These are phyloP conservation scores for Uromys caudimaculatus DNA, from an alignment of 2,797 vertebrate genomes.

Conservation along the genomic window DNA sequence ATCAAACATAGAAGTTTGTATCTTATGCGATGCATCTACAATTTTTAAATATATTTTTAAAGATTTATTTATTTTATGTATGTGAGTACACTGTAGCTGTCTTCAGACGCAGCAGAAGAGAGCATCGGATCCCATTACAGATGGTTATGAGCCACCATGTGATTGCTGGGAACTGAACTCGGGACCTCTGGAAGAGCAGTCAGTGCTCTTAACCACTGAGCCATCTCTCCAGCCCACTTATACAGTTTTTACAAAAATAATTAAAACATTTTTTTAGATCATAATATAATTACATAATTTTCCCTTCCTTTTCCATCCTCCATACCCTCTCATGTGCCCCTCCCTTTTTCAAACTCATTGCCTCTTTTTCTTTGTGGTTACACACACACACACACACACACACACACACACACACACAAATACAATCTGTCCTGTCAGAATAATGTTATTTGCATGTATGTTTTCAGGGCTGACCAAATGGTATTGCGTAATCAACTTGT, in stretches of 20 bases:
- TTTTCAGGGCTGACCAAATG: not conserved
- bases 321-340: not conserved
- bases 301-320: not conserved
- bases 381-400: not conserved
- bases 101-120: too few relatives aligned
- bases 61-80: too few relatives aligned
- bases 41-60: not conserved
- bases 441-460: not conserved
- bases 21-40: constrained; percentile 5
- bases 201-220: too few relatives aligned
- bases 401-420: not conserved
- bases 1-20: not conserved
- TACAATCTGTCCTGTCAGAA: not conserved
- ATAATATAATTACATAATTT: not conserved
- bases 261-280: not conserved
- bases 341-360: not conserved
- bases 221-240: not conserved
- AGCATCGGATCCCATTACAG: too few relatives aligned
- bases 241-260: not conserved
- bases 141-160: too few relatives aligned
- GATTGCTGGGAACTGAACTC: too few relatives aligned
- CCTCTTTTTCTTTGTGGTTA: not conserved
- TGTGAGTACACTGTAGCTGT: too few relatives aligned
- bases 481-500: not conserved
- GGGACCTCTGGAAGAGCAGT: too few relatives aligned